Evolutionary conservation across 2,888 invertebrate species (phyloP).

Genomic region (Lasioglossum villosulum): DNA sequence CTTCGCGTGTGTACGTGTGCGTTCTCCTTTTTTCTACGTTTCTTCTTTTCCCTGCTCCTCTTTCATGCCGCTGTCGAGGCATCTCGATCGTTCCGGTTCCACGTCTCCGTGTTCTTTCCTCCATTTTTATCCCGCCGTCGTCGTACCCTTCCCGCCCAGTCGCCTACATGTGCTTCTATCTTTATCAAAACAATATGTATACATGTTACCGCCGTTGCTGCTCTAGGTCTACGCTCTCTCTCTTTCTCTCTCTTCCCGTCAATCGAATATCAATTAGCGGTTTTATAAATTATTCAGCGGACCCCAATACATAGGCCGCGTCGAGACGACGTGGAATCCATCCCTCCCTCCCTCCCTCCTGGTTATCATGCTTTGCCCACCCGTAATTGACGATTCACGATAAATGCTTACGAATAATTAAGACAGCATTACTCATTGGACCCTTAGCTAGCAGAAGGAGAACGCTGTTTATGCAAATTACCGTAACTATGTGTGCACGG

Average conservation of each 20-base stretch:
- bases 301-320: slow-evolving; percentile 33
- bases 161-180: slow-evolving; percentile 41
- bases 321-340: slow-evolving; percentile 35
- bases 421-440: slow-evolving; percentile 43
- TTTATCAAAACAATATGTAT: slow-evolving; percentile 59
- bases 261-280: slow-evolving; percentile 55
- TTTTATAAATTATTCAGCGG: slow-evolving; percentile 56
- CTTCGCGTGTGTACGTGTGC: not conserved
- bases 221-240: slow-evolving; percentile 10
- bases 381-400: slow-evolving; percentile 51
- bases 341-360: not conserved
- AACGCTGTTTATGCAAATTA: slow-evolving; percentile 7
- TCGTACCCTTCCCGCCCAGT: not conserved
- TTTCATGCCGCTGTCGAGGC: slow-evolving; percentile 27
- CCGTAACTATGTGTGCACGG: not conserved
- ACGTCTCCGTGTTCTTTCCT: slow-evolving; percentile 54
- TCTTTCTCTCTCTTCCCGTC: not conserved
- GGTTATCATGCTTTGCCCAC: slow-evolving; percentile 19
- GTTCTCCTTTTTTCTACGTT: not conserved
- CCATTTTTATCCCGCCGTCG: slow-evolving; percentile 42
- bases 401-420: slow-evolving; percentile 52
- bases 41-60: slow-evolving; percentile 1
- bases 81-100: slow-evolving; percentile 55
- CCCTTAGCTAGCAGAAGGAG: not conserved
- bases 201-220: slow-evolving; percentile 29